phyloP scores from a whole-genome alignment of 2,888 invertebrate genomes.

The Endomychus coccineus region DNA sequence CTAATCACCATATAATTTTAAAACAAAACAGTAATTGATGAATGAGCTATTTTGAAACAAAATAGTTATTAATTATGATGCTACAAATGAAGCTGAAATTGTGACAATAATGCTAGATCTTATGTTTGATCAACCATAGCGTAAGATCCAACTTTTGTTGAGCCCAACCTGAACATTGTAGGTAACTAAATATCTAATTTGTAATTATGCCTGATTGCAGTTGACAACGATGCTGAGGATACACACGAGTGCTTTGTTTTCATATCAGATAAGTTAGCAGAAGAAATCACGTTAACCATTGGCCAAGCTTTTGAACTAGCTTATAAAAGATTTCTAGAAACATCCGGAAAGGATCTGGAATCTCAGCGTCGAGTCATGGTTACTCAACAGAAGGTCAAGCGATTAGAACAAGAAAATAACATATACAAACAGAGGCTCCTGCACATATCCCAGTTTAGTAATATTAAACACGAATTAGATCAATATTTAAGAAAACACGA shows the following conservation, averaged over 20 bases:
- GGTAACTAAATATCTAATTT: too few species aligned
- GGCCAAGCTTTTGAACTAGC: slow-evolving; percentile 98
- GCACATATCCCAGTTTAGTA: slow-evolving; percentile 50
- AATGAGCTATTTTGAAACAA: too few species aligned
- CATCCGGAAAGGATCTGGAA: slow-evolving; percentile 83
- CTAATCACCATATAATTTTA: too few species aligned
- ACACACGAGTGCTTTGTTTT: slow-evolving; percentile 95
- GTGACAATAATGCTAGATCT: too few species aligned
- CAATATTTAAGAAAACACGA: slow-evolving; percentile 47
- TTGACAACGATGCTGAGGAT: slow-evolving; percentile 55
- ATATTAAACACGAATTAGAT: slow-evolving; percentile 48
- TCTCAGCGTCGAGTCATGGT: slow-evolving; percentile 68
- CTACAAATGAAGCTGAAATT: too few species aligned
- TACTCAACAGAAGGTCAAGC: slow-evolving; percentile 80
- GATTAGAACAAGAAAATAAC: slow-evolving; percentile 78
- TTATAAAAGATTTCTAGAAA: slow-evolving; percentile 89
- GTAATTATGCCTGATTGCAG: slow-evolving; percentile 26
- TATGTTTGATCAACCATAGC: too few species aligned
- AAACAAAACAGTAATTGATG: too few species aligned
- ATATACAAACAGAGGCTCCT: slow-evolving; percentile 74
- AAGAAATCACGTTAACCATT: slow-evolving; percentile 95
- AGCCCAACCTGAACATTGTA: too few species aligned
- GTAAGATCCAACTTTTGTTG: too few species aligned
- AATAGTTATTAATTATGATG: too few species aligned
- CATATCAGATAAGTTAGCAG: slow-evolving; percentile 93